Base-by-base conservation (phyloP, 37 sponge, comb jelly and placozoan genomes). In the Diacarnus erythraeanus region DNA sequence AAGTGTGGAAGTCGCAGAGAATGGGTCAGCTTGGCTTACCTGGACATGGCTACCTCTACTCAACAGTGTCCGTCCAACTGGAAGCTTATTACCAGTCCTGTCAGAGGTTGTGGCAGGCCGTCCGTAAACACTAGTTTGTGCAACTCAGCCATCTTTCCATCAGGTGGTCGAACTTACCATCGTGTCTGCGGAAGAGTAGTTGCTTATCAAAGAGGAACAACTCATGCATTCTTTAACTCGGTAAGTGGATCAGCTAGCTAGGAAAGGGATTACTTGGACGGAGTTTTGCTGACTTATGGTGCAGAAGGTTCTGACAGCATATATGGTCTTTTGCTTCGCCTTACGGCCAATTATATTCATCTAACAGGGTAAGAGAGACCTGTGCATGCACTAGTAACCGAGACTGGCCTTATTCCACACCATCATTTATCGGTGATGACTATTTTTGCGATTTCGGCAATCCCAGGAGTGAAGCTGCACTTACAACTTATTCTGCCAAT, bases 201-300 rank as follows among this genome's bases (percentile, higher is more conserved):
- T 34, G 74, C 56, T 30, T 73, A 73, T 22, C 56, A 73, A 44
- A 40, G 31, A 23, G 74, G 74, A 8, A 9, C 15, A 31, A 25
- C 51, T 21, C 56, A 73, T 73, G 74, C 74, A 23, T 73, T 73
- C 25, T 17, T 25, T 6, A 6, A 17, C 4, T 65, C 27, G 27
- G 3, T 22, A 17, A 6, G 10, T 6, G 12, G 56, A 22, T 2
- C 2, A 2, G 5, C 31, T 17, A 3, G 17, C 5, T 43, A 57
- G 26, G 75, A 75, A 41, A 22, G 25, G 1, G 23, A 0, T 26
- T 75, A 75, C 58, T 34, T 75, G 18, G 75, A 75, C 26, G 75
- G 75, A 18, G 59, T 75, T 25, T 43, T 34, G 23, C 31, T 75
- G 18, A 75, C 75, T 31, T 56, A 75, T 57, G 75, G 75, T n/a